Evolutionary conservation across 2,113 vertebrate genomes (phyloP), one percentile per base, ranked within the genome.

Genomic region (Carassius auratus): DNA sequence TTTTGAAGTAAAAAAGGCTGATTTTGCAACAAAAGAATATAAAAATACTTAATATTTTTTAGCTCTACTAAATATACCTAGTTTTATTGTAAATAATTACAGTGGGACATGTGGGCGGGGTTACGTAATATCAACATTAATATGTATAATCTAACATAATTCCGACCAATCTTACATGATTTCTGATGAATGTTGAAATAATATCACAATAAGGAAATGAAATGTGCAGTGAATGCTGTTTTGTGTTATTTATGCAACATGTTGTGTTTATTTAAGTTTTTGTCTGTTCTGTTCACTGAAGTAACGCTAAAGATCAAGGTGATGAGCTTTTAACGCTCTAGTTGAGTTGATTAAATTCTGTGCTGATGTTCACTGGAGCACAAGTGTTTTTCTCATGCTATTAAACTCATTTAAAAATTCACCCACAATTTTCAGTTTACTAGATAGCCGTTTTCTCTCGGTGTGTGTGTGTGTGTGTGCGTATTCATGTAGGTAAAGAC

Each of bases 401-500:
- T 83, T 83, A 83, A 71, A 83, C 48, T 57, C 0, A 48, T 50
- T 68, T 42, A 13, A 13, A 73, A 81, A 38, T 30, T 73, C 81
- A 10, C 19, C 19, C 30, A 8, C 10, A 13, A 17, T 73, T 57
- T 57, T 36, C 21, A 1, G n/a, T 48, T 55, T 73, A 74, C 48
- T 14, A 75, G 74, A 30, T 78, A 80, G 14, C 38, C 6, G 76
- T 85, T 23, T 83, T 73, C 73, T 55, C 9, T 71, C 21, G 3
- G 4, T 15, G 14, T 3, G 1, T 86, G 59, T 83, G 83, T 87
- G 23, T 87, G 77, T 87, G 89, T 77, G n/a, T n/a, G n/a, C n/a
- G n/a, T n/a, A 15, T 68, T 10, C 52, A 10, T 83, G 87, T 89
- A 96, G 95, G 95, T 87, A 95, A 94, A 76, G 94, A 95, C 90